Percentiles rank a stretch among this genome's conserved stretches.
Evolutionary conservation across 2,797 vertebrate genomes (phyloP).

Genomic region (Cyprinodon diabolis): DNA sequence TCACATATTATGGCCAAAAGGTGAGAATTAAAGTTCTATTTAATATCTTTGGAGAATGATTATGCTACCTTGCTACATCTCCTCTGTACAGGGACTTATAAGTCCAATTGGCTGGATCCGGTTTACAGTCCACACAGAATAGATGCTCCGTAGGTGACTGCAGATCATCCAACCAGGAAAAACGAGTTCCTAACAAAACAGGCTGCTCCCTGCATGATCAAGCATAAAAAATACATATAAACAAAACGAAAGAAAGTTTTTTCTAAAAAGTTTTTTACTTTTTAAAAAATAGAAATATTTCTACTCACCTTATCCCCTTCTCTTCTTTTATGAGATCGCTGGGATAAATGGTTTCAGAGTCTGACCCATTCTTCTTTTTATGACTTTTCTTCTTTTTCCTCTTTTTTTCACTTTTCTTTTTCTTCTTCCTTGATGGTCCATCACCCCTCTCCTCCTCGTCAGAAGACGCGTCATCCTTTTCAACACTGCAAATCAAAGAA

Average conservation of each 20-base stretch:
- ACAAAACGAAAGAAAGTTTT: neutral
- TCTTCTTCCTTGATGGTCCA: constrained; percentile 72
- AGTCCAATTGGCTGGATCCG: constrained; percentile 93
- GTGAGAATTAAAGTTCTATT: neutral
- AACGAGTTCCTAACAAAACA: constrained; percentile 67
- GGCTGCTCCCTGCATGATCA: constrained; percentile 31
- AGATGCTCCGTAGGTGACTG: constrained; percentile 70
- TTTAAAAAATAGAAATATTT: neutral
- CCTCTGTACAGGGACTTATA: constrained; percentile 95
- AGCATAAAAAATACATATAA: constrained; percentile 13
- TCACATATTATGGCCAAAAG: neutral
- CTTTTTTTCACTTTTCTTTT: constrained; percentile 85
- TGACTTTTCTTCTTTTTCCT: constrained; percentile 83
- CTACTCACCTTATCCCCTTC: constrained; percentile 51
- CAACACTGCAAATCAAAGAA: constrained; percentile 19
- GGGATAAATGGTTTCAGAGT: constrained; percentile 75
- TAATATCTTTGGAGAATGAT: neutral
- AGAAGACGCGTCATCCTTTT: constrained; percentile 62
- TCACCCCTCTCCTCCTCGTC: constrained; percentile 50
- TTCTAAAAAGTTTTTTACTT: no score
- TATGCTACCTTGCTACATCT: constrained; percentile 88
- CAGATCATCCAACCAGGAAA: constrained; percentile 91
- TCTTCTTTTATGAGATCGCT: constrained; percentile 71
- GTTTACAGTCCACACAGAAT: constrained; percentile 89
- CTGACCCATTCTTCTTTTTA: constrained; percentile 80